These are phyloP conservation scores for Diachasmimorpha longicaudata DNA, from an alignment of 1,140 invertebrate species.

Conservation along the genomic window DNA sequence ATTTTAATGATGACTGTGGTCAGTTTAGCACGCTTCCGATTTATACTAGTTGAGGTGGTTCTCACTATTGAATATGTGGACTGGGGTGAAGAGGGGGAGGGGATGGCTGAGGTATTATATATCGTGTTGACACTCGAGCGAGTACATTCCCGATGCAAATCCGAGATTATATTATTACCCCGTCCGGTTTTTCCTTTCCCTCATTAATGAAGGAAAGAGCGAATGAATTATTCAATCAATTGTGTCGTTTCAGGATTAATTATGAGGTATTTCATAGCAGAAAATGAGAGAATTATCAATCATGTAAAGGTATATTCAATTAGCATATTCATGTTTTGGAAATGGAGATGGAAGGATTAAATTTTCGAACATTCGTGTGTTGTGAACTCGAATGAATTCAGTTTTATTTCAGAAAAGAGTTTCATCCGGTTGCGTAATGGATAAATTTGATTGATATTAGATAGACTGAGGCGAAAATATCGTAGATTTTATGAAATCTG, in stretches of 20 bases:
- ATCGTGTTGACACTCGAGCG: background rate
- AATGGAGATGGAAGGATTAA: background rate
- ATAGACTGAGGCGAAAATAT: no score
- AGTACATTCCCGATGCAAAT: background rate
- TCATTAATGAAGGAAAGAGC: background rate
- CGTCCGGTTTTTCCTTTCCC: background rate
- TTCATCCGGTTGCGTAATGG: background rate
- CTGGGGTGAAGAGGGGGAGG: background rate
- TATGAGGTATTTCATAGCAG: background rate
- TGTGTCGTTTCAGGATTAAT: background rate
- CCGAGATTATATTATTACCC: background rate
- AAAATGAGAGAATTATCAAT: background rate
- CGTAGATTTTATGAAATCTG: no score
- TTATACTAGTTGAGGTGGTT: conserved; percentile 35
- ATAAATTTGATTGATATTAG: no score
- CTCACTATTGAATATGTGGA: background rate
- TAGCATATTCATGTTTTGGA: background rate
- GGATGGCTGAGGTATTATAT: background rate
- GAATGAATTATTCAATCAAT: background rate
- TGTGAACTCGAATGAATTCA: background rate
- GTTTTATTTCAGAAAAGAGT: background rate
- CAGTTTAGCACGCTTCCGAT: conserved; percentile 48
- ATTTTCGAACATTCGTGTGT: background rate
- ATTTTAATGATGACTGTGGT: conserved; percentile 53
- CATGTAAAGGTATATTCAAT: background rate